phyloP scores from a whole-genome alignment of 2,797 vertebrate genomes.

The Chaunax sp. region DNA sequence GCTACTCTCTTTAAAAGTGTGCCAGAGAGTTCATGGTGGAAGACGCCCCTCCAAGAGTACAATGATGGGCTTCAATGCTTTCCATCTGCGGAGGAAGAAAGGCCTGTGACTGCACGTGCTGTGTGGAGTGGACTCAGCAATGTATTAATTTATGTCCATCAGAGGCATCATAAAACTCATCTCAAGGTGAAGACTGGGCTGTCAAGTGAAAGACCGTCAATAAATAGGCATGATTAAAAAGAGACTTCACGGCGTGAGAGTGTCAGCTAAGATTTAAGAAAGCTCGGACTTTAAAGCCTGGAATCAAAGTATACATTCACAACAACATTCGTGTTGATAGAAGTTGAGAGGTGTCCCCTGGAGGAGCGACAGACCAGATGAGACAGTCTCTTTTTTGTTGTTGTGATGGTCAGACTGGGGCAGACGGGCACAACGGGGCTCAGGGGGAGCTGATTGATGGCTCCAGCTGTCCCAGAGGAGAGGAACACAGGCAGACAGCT shows the following conservation, averaged over 20 bases:
- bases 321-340: slow-evolving; percentile 5
- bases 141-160: slow-evolving; percentile 74
- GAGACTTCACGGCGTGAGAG: background rate
- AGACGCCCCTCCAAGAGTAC: slow-evolving; percentile 84
- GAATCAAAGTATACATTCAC: slow-evolving; percentile 16
- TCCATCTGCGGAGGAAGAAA: slow-evolving; percentile 83
- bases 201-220: slow-evolving; percentile 29
- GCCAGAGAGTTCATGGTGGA: slow-evolving; percentile 85
- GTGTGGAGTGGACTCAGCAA: slow-evolving; percentile 66
- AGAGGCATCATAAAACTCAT: slow-evolving; percentile 64
- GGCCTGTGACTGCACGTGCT: slow-evolving; percentile 82
- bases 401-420: slow-evolving; percentile 47
- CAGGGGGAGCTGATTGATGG: slow-evolving; percentile 79
- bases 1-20: slow-evolving; percentile 87
- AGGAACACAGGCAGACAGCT: slow-evolving; percentile 82
- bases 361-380: slow-evolving; percentile 53
- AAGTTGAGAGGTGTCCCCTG: slow-evolving; percentile 34
- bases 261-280: slow-evolving; percentile 17
- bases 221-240: slow-evolving; percentile 12
- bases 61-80: slow-evolving; percentile 86
- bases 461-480: slow-evolving; percentile 82
- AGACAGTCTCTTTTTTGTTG: slow-evolving; percentile 43
- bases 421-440: slow-evolving; percentile 63
- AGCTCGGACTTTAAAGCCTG: slow-evolving; percentile 9
- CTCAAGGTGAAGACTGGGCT: slow-evolving; percentile 30